phyloP scores from a whole-genome alignment of 2,113 vertebrate genomes.

The Austrofundulus limnaeus region DNA sequence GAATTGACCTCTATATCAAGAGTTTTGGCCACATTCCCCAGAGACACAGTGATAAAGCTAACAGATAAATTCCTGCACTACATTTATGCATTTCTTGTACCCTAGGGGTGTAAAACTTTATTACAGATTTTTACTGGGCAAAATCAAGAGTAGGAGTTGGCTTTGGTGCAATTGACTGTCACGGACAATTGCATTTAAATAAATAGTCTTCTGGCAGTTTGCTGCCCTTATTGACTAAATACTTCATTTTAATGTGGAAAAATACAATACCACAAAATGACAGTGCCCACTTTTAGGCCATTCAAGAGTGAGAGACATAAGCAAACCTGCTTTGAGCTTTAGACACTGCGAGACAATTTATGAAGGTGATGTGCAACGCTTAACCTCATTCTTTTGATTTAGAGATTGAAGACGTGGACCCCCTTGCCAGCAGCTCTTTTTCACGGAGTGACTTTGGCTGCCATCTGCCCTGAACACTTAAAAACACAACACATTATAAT shows the following conservation, averaged over 20 bases:
- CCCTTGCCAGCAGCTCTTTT: constrained; percentile 42
- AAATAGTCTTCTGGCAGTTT: background rate
- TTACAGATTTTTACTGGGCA: background rate
- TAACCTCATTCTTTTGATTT: constrained; percentile 56
- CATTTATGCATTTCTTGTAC: background rate
- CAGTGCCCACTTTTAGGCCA: background rate
- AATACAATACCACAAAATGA: background rate
- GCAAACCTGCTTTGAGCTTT: background rate
- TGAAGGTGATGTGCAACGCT: constrained; percentile 59
- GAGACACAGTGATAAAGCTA: background rate
- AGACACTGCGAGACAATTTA: constrained; percentile 20
- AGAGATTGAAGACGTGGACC: constrained; percentile 39
- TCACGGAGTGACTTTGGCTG: constrained; percentile 62
- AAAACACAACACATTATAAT: constrained; percentile 58
- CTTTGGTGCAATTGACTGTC: background rate
- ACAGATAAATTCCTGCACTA: background rate
- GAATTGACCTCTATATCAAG: background rate
- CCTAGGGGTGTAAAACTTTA: background rate
- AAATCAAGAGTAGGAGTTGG: background rate
- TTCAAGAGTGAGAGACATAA: background rate
- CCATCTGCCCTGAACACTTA: constrained; percentile 49
- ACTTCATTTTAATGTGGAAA: background rate
- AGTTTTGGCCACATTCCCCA: background rate
- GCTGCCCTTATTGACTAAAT: background rate
- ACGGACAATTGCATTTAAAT: background rate